Base-by-base conservation (phyloP, 1,140 invertebrate species). In the Battus philenor region DNA sequence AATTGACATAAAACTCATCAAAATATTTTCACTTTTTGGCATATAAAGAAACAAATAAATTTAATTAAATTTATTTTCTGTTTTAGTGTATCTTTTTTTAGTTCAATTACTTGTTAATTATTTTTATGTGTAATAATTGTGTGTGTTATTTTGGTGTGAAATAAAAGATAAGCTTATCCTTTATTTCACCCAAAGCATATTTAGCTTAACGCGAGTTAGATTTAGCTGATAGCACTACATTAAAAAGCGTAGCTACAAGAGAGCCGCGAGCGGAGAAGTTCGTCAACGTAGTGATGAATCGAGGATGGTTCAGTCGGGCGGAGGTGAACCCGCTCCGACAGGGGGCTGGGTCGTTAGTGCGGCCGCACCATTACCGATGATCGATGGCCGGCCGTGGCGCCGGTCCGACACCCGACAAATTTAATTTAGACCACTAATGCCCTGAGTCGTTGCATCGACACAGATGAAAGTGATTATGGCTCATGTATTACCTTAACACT, bases 391-490 rank as follows among this genome's bases (percentile, higher is more conserved):
- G 56, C 55, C 59, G 55, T 63, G 68, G 60, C 67, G 73, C 62
- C 68, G 59, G 43, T 54, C 70, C 54, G 62, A 62, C 67, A 76
- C 60, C 71, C 68, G 63, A 80, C 74, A 76, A 78, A 83, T 80
- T 83, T 78, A 77, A 80, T 83, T 83, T 78, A 74, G 64, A 70
- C 58, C 57, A 52, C 68, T 75, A 74, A 77, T 73, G 57, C 52
- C 44, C 30, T 52, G 32, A 44, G 7, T 33, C 36, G 38, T 44
- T 38, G 34, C 47, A 45, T 33, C 36, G 13, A 34, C 9, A 44
- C 30, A 52, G 39, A 66, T 65, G 7, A 59, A 53, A 66, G 51
- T 45, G 39, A 64, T 65, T 61, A 54, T 43, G 12, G 29, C 36
- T 31, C 9, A 17, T 47, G 18, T 27, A 29, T 27, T 15, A 41